Conservation (phyloP, 2,888 invertebrate species). For the Pheosia tremula region DNA sequence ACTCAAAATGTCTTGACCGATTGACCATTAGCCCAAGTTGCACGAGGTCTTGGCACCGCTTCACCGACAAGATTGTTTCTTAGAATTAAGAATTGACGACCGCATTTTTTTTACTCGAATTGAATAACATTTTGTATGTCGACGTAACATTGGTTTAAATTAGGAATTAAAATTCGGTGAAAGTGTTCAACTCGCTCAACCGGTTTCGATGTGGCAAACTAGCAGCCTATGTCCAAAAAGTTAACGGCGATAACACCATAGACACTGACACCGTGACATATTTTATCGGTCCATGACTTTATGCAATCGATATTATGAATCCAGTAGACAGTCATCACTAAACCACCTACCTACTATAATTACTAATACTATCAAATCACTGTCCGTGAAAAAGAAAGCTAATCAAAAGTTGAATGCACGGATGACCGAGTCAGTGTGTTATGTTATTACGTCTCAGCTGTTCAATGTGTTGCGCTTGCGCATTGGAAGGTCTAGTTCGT, state of each 20-base stretch:
- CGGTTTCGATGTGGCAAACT: background rate
- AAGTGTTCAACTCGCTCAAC: constrained; percentile 24
- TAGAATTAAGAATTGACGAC: constrained; percentile 20
- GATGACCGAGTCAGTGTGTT: constrained; percentile 85
- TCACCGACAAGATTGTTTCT: constrained; percentile 24
- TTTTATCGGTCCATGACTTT: background rate
- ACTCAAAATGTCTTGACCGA: constrained; percentile 28
- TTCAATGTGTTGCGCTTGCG: constrained; percentile 78
- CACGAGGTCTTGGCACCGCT: constrained; percentile 34
- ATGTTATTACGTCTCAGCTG: constrained; percentile 84
- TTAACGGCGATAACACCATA: background rate
- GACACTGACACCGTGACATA: background rate
- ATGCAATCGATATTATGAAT: background rate
- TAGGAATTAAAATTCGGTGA: constrained; percentile 18
- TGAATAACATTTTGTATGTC: constrained; percentile 26
- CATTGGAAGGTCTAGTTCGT: constrained; percentile 83
- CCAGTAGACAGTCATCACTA: constrained; percentile 13
- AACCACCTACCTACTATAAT: constrained; percentile 22
- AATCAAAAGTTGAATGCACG: constrained; percentile 85
- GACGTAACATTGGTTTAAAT: constrained; percentile 14
- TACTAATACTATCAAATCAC: constrained; percentile 56
- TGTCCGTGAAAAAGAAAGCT: constrained; percentile 80
- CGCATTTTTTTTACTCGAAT: constrained; percentile 24
- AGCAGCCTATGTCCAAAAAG: background rate
- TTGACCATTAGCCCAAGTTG: constrained; percentile 30